A percentile compares a stretch with the other conserved stretches of the same genome.
Conservation (phyloP, 2,888 invertebrate genomes). For the Oligia fasciuncula region DNA sequence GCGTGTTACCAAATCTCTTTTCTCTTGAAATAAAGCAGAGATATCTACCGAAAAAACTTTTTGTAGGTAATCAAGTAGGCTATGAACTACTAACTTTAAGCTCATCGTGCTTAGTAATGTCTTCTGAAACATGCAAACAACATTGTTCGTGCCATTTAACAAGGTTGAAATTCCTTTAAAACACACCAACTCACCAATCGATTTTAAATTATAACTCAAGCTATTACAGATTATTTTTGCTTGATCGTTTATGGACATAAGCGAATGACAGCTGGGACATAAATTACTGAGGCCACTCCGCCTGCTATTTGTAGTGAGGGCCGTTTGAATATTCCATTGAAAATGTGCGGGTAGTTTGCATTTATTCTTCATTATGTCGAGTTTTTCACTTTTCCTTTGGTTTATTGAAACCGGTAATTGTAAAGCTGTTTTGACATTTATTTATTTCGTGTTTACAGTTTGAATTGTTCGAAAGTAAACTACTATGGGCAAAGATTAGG, state of each 20-base stretch:
- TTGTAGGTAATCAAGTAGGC: not conserved
- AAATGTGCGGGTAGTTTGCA: constrained; percentile 32
- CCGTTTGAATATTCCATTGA: constrained; percentile 70
- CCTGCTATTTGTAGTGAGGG: constrained; percentile 63
- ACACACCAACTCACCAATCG: constrained; percentile 13
- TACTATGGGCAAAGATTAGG: constrained; percentile 21
- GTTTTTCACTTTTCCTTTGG: constrained; percentile 1
- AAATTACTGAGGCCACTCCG: constrained; percentile 61
- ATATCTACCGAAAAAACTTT: not conserved
- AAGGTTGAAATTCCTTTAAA: constrained; percentile 24
- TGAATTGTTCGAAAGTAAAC: constrained; percentile 12
- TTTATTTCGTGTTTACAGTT: not conserved
- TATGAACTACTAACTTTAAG: not conserved
- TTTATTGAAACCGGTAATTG: constrained; percentile 1
- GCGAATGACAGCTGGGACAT: constrained; percentile 47
- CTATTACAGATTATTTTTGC: constrained; percentile 34
- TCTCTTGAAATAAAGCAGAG: not conserved
- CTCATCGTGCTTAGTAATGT: not conserved
- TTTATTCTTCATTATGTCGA: constrained; percentile 22
- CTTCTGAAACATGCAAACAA: constrained; percentile 39
- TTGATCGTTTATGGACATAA: constrained; percentile 20
- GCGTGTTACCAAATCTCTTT: constrained; percentile 1
- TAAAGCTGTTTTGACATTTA: constrained; percentile 23
- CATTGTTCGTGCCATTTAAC: constrained; percentile 16
- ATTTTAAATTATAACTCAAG: constrained; percentile 22